Conservation (phyloP, 1,140 invertebrate species). For the Sinonovacula constricta region DNA sequence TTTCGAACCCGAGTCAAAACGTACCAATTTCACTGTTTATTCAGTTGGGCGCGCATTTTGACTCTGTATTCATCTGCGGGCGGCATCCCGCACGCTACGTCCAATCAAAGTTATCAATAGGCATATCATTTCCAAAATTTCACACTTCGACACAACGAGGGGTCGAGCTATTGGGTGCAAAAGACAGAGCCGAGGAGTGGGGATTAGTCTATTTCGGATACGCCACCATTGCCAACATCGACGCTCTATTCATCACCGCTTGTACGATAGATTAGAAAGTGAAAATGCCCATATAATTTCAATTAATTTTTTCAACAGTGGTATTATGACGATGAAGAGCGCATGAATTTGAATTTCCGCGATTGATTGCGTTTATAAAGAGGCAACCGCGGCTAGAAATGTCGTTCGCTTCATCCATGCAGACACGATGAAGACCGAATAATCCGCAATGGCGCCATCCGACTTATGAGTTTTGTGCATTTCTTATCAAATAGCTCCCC, state of each 20-base stretch:
- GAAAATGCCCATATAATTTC: slow-evolving; percentile 52
- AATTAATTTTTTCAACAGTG: slow-evolving; percentile 38
- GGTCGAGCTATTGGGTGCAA: slow-evolving; percentile 36
- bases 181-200: background rate
- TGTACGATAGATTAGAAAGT: slow-evolving; percentile 44
- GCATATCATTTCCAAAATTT: slow-evolving; percentile 42
- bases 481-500: too few species aligned
- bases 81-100: slow-evolving; percentile 21
- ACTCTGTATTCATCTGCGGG: background rate
- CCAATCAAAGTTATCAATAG: slow-evolving; percentile 40
- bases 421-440: too few species aligned
- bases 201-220: background rate
- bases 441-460: too few species aligned
- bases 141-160: slow-evolving; percentile 24
- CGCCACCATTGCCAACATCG: slow-evolving; percentile 9
- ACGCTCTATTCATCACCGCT: slow-evolving; percentile 12
- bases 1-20: background rate
- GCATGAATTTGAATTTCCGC: slow-evolving; percentile 42
- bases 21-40: background rate
- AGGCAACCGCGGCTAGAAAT: too few species aligned
- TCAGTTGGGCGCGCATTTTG: background rate
- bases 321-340: slow-evolving; percentile 26
- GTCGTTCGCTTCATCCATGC: too few species aligned
- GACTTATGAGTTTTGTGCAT: too few species aligned
- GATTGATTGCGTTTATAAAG: slow-evolving; percentile 14